Evolutionary conservation across 2,113 vertebrate genomes (phyloP).

Genomic region (Lampris megalopsis): DNA sequence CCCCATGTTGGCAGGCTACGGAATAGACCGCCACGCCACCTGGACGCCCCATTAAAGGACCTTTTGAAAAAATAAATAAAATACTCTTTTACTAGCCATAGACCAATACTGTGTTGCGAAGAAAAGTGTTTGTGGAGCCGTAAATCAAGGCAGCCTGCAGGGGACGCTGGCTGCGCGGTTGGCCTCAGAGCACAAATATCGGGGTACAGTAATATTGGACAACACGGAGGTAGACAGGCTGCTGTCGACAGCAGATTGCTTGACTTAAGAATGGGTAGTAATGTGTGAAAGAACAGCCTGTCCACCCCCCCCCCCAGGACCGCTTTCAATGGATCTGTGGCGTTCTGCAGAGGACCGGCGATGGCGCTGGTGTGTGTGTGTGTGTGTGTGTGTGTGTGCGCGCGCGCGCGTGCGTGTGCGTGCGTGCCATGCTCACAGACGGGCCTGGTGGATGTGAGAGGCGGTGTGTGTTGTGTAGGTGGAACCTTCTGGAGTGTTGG

Average conservation of each 20-base stretch:
- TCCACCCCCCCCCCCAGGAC: constrained; percentile 53
- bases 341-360: constrained; percentile 32
- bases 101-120: too few relatives aligned
- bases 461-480: constrained; percentile 74
- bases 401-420: constrained; percentile 23
- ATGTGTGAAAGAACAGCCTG: constrained; percentile 73
- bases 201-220: constrained; percentile 8
- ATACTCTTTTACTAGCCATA: too few relatives aligned
- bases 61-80: too few relatives aligned
- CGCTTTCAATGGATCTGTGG: constrained; percentile 57
- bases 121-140: too few relatives aligned
- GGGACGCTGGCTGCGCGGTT: too few relatives aligned
- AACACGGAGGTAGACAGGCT: not conserved
- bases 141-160: too few relatives aligned
- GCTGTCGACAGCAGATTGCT: constrained; percentile 28
- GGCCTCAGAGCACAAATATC: not conserved
- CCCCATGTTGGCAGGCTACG: too few relatives aligned
- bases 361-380: constrained; percentile 10
- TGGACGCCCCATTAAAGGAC: too few relatives aligned
- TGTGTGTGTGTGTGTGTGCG: constrained; percentile 20
- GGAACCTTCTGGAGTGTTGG: constrained; percentile 80
- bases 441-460: constrained; percentile 55
- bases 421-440: constrained; percentile 48
- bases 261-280: constrained; percentile 45
- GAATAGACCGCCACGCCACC: too few relatives aligned